Conservation (phyloP, 2,113 vertebrate genomes). For the Regulus satrapa region DNA sequence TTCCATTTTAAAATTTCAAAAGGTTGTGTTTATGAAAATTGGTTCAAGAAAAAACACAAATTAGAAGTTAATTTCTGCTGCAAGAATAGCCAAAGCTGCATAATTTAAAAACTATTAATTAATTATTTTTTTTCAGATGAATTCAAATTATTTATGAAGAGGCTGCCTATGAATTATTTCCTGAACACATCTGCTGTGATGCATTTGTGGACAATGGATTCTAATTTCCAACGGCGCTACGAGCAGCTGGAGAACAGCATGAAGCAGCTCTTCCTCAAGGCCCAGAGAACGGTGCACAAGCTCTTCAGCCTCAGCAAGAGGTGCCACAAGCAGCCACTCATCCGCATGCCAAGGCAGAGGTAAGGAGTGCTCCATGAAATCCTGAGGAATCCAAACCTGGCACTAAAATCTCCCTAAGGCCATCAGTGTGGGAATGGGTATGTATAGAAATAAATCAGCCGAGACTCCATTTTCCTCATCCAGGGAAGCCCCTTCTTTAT, state of each 20-base stretch:
- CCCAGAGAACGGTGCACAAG: constrained; percentile 90
- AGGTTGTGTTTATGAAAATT: not conserved
- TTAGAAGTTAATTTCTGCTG: not conserved
- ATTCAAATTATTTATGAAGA: constrained; percentile 91
- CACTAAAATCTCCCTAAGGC: not conserved
- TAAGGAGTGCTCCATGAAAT: constrained; percentile 51
- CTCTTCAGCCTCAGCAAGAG: constrained; percentile 96
- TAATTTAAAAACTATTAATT: not conserved
- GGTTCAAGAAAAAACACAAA: not conserved
- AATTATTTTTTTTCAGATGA: constrained; percentile 79
- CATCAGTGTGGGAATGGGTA: not conserved
- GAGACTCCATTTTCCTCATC: too few relatives aligned
- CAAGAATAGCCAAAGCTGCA: not conserved
- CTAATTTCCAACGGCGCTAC: constrained; percentile 88
- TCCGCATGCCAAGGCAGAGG: constrained; percentile 87
- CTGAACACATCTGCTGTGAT: constrained; percentile 89
- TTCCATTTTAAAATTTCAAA: not conserved
- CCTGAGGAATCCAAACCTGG: not conserved
- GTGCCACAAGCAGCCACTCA: constrained; percentile 89
- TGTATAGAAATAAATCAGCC: too few relatives aligned
- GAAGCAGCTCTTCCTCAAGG: constrained; percentile 85
- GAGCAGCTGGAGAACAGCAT: constrained; percentile 90
- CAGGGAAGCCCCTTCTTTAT: too few relatives aligned
- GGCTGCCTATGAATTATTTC: constrained; percentile 90
- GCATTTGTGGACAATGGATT: constrained; percentile 92